These are phyloP conservation scores for Troglohyphantes excavatus DNA, from an alignment of 2,888 invertebrate genomes.

Conservation along the genomic window DNA sequence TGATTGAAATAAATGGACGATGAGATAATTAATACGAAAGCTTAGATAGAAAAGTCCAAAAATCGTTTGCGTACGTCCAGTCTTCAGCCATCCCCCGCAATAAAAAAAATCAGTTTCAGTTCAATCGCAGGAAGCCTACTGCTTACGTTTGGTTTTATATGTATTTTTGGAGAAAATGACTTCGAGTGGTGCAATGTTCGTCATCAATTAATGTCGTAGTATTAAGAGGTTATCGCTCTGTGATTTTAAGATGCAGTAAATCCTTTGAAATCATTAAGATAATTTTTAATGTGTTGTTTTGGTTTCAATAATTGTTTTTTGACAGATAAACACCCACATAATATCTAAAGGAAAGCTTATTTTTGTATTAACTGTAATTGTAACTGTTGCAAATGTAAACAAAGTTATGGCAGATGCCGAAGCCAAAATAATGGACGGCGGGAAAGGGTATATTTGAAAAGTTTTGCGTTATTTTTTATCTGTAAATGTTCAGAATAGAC, in stretches of 20 bases:
- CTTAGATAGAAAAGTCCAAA: conserved; percentile 11
- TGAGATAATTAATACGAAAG: neutral
- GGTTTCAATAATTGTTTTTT: neutral
- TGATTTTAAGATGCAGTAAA: neutral
- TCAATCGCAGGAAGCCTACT: conserved; percentile 58
- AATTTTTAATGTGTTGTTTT: neutral
- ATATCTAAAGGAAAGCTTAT: neutral
- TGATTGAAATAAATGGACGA: neutral
- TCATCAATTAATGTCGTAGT: neutral
- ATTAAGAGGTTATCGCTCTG: neutral
- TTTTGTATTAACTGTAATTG: conserved; percentile 40
- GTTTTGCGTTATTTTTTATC: neutral
- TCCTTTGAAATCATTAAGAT: neutral
- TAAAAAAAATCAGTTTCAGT: conserved; percentile 55
- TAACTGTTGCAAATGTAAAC: conserved; percentile 50
- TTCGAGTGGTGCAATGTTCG: conserved; percentile 21
- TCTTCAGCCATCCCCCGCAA: conserved; percentile 52
- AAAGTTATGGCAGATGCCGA: conserved; percentile 38
- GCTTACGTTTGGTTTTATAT: conserved; percentile 64
- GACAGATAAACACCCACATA: neutral
- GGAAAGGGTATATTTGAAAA: conserved; percentile 59
- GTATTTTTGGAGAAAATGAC: conserved; percentile 7
- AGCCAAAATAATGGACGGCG: conserved; percentile 44
- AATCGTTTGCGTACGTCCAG: conserved; percentile 54
- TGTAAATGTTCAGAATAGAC: no score